Evolutionary conservation across 2,113 vertebrate species (phyloP).

Genomic region (Gulo gulo): DNA sequence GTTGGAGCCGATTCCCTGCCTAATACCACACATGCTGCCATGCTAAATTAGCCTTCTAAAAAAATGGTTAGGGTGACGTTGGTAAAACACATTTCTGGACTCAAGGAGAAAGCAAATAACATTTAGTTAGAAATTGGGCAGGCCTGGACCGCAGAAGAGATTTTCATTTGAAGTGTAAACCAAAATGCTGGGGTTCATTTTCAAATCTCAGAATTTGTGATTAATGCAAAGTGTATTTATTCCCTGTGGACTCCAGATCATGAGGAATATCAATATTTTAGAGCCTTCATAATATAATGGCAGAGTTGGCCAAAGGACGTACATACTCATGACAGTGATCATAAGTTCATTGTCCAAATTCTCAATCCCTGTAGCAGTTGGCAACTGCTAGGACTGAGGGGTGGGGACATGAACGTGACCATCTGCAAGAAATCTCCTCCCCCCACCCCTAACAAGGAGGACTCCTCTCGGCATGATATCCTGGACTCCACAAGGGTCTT

Average conservation of each 20-base stretch:
- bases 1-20: neutral
- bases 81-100: neutral
- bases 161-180: neutral
- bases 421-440: neutral
- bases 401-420: neutral
- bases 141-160: neutral
- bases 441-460: neutral
- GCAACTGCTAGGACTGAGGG: neutral
- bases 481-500: neutral
- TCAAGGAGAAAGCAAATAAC: neutral
- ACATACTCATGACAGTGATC: neutral
- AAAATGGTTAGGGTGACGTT: neutral
- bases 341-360: neutral
- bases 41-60: neutral
- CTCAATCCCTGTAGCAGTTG: neutral
- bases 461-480: neutral
- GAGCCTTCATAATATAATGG: neutral
- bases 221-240: neutral
- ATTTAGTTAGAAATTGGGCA: neutral
- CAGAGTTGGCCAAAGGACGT: neutral
- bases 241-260: neutral
- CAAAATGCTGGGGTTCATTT: neutral
- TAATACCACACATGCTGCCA: rapidly evolving
- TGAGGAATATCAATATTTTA: neutral
- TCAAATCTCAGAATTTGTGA: neutral